phyloP scores from a whole-genome alignment of 2,888 invertebrate genomes.

The Lydus trimaculatus region DNA sequence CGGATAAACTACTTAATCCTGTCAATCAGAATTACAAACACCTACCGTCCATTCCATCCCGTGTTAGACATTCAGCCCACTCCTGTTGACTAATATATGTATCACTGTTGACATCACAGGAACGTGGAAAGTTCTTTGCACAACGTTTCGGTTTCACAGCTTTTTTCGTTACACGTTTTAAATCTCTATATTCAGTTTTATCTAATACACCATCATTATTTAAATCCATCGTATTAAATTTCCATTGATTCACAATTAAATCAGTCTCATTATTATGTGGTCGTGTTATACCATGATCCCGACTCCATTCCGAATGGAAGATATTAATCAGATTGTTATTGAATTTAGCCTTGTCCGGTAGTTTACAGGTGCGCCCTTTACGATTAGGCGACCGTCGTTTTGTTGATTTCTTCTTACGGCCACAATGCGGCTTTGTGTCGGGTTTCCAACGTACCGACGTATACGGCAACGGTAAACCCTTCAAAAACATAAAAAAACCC shows the following conservation, averaged over 20 bases:
- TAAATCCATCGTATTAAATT: constrained; percentile 83
- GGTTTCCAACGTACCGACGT: constrained; percentile 70
- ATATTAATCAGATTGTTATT: constrained; percentile 85
- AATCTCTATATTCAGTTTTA: constrained; percentile 79
- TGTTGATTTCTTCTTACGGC: constrained; percentile 54
- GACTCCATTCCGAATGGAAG: constrained; percentile 78
- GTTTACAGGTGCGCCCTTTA: constrained; percentile 69
- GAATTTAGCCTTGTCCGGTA: constrained; percentile 78
- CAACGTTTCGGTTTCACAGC: constrained; percentile 90
- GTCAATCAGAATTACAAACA: constrained; percentile 49
- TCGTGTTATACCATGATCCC: constrained; percentile 51
- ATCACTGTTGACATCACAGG: constrained; percentile 86
- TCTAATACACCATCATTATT: constrained; percentile 81
- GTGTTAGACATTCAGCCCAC: constrained; percentile 86
- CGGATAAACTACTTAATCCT: constrained; percentile 27
- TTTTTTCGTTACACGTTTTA: constrained; percentile 76
- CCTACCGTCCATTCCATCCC: constrained; percentile 85
- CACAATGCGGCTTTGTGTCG: constrained; percentile 76
- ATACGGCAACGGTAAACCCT: constrained; percentile 82
- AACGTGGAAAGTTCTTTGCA: constrained; percentile 85
- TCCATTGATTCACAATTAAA: constrained; percentile 81
- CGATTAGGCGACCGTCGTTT: constrained; percentile 68
- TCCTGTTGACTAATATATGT: constrained; percentile 79
- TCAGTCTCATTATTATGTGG: constrained; percentile 56
- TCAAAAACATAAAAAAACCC: constrained; percentile 39